Evolutionary conservation across 2,888 invertebrate genomes (phyloP), one percentile per base, ranked within the genome.

Genomic region (Ophion ventricosus): DNA sequence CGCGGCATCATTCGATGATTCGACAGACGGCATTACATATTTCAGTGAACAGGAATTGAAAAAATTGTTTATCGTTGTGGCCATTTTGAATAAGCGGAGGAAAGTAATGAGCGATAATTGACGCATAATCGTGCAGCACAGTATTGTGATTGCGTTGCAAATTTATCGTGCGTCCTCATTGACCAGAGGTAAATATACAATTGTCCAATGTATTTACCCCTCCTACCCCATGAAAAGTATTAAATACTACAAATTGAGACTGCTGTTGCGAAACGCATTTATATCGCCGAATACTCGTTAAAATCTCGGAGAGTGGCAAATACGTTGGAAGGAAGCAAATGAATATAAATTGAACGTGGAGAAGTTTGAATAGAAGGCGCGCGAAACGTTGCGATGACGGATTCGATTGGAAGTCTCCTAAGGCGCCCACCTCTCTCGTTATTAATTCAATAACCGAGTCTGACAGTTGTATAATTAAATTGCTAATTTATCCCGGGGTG

Each of bases 381-480:
- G 88, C 88, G 89, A 90, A 91, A 90, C 90, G 89, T 90, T 89
- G 91, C 90, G 87, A 91, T 89, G 91, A 90, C 89, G 90, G 90
- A 90, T 90, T 81, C 84, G 84, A 84, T 84, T 84, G 81, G 82
- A 80, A 77, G 75, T 74, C 86, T 76, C 77, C 80, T 23, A 70
- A 74, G 80, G 80, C 90, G 91, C 90, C 54, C 64, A 43, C 63
- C 80, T 91, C 91, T 91, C 92, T 92, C 91, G 91, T 92, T 93
- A 93, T 93, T 92, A 93, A 93, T 93, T 93, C 92, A 92, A 93
- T 93, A 92, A 92, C 90, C 90, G 90, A 79, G 75, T 88, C 91
- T 91, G 93, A 92, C 93, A 92, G 93, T 92, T 92, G 92, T 91
- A 91, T 92, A 92, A 93, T 93, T 93, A 92, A 92, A 92, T 92